These are phyloP conservation scores for Macrostomum lignano DNA, from an alignment of 1,140 invertebrate genomes.

Conservation along the genomic window DNA sequence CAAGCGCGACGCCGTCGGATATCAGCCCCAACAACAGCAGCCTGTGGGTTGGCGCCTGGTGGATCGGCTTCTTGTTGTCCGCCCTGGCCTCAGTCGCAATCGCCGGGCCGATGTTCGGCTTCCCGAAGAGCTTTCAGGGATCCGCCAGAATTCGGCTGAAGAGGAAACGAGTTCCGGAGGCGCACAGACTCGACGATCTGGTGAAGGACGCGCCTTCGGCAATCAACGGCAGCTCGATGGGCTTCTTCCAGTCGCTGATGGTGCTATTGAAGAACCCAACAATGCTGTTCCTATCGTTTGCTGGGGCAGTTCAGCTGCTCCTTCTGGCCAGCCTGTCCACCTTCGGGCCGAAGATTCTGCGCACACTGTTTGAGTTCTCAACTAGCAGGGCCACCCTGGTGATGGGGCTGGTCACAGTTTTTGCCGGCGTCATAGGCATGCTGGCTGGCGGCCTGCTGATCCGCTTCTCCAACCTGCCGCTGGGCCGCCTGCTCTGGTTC, in stretches of 20 bases:
- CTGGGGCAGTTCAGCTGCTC: no score
- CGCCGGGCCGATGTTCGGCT: slow-evolving; percentile 3
- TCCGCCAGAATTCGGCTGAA: no score
- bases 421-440: slow-evolving; percentile 15
- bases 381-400: slow-evolving; percentile 39
- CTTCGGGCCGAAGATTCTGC: slow-evolving; percentile 47
- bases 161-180: no score
- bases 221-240: no score
- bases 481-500: no score
- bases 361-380: slow-evolving; percentile 47
- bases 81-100: neutral
- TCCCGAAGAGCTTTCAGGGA: no score
- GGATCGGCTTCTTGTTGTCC: slow-evolving; percentile 8
- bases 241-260: no score
- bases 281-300: no score
- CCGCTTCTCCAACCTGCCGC: no score
- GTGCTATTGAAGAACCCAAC: no score
- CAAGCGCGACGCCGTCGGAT: neutral
- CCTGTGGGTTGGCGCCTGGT: slow-evolving; percentile 9
- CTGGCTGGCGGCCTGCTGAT: slow-evolving; percentile 18
- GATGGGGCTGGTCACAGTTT: slow-evolving; percentile 35
- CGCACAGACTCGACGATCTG: no score
- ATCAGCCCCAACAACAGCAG: slow-evolving; percentile 1
- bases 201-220: no score
- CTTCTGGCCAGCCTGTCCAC: slow-evolving; percentile 49